Conservation (phyloP, 2,888 invertebrate species). For the Nephrotoma appendiculata region DNA sequence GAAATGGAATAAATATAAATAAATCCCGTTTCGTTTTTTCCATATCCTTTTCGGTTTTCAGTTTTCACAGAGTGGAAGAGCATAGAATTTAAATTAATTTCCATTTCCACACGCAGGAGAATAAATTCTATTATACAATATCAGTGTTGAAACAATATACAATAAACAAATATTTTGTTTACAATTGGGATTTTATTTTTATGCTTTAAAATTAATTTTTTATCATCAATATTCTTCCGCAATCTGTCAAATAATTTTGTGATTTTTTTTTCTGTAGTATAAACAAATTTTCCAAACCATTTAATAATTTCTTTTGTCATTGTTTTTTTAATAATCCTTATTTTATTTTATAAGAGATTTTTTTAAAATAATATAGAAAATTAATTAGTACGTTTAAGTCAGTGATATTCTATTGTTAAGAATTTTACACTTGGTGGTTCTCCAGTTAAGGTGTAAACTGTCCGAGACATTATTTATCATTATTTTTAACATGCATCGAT, state of each 20-base stretch:
- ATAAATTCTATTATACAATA: not conserved
- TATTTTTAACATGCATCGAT: no score
- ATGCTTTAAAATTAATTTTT: not conserved
- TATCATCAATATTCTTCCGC: not conserved
- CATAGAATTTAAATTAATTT: not conserved
- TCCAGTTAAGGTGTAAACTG: no score
- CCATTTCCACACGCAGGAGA: not conserved
- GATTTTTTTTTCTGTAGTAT: not conserved
- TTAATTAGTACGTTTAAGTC: no score
- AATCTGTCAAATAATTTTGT: not conserved
- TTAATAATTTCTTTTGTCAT: not conserved
- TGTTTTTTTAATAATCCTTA: not conserved
- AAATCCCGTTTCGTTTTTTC: not conserved
- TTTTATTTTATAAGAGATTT: not conserved
- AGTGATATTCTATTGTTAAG: no score
- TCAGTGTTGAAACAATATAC: not conserved
- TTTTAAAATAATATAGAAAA: no score
- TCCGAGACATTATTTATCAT: rapidly evolving
- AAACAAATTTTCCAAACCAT: not conserved
- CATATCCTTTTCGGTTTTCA: not conserved
- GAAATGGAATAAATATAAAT: not conserved
- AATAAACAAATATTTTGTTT: not conserved
- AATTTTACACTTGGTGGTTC: no score
- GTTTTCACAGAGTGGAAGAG: not conserved
- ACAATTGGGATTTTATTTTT: not conserved